Evolutionary conservation across 1,140 invertebrate species (phyloP).

Genomic region (Cotesia glomerata): DNA sequence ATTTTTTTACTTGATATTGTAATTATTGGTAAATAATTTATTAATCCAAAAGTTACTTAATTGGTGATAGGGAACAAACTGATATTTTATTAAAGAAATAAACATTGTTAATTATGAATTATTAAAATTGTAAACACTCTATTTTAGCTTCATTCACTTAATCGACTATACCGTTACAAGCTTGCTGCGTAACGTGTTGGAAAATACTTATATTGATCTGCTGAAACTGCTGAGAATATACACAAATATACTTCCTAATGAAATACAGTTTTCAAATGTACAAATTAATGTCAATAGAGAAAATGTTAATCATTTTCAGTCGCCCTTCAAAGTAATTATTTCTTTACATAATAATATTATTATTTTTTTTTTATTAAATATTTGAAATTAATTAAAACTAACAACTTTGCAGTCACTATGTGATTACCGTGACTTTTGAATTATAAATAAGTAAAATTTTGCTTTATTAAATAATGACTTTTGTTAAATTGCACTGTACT

Average conservation of each 20-base stretch:
- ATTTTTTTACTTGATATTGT: not conserved
- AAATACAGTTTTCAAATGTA: slow-evolving; percentile 41
- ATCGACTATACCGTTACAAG: slow-evolving; percentile 76
- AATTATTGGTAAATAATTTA: no score
- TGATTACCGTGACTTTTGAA: no score
- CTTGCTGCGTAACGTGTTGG: slow-evolving; percentile 71
- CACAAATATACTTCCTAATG: slow-evolving; percentile 65
- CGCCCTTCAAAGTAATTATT: not conserved
- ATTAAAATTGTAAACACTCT: not conserved
- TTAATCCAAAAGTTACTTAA: no score
- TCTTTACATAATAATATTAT: not conserved
- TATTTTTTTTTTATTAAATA: not conserved
- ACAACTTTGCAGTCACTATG: no score
- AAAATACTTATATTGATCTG: slow-evolving; percentile 70
- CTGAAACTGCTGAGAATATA: slow-evolving; percentile 68
- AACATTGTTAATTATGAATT: no score
- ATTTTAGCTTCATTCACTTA: slow-evolving; percentile 73
- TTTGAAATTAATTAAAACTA: not conserved
- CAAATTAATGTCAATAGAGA: not conserved
- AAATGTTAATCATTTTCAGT: not conserved
- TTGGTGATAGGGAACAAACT: no score
- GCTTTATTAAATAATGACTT: no score
- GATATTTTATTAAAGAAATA: no score
- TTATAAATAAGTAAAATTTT: no score
- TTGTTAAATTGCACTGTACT: no score